phyloP scores from a whole-genome alignment of 2,888 invertebrate species.

The Dendrolimus pini region DNA sequence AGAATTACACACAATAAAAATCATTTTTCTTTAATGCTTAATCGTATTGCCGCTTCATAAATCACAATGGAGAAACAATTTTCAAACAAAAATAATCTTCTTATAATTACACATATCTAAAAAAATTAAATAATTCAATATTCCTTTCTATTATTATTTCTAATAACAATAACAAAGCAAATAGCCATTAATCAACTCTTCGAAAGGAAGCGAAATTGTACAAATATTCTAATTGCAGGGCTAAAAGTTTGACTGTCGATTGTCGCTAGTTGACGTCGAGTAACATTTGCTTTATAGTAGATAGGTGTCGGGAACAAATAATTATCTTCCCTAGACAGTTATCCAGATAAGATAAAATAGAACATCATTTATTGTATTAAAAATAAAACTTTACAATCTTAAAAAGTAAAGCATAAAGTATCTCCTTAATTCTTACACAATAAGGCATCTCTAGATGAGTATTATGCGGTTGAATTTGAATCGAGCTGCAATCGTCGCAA shows the following conservation, averaged over 20 bases:
- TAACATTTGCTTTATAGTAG: neutral
- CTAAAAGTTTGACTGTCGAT: neutral
- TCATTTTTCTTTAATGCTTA: conserved; percentile 50
- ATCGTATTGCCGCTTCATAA: conserved; percentile 68
- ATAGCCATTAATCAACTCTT: conserved; percentile 23
- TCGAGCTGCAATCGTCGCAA: too few species aligned
- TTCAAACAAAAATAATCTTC: conserved; percentile 56
- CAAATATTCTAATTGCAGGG: neutral
- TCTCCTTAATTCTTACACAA: too few species aligned
- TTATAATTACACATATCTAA: conserved; percentile 37
- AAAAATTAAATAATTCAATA: conserved; percentile 47
- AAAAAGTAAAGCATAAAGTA: too few species aligned
- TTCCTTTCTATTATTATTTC: conserved; percentile 43
- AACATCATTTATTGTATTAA: too few species aligned
- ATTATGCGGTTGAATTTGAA: too few species aligned
- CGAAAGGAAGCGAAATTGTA: conserved; percentile 17
- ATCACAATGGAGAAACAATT: conserved; percentile 70
- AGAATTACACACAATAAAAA: conserved; percentile 15
- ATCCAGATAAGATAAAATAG: too few species aligned
- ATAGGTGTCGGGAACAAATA: too few species aligned
- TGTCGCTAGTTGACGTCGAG: neutral
- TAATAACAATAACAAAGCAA: conserved; percentile 69
- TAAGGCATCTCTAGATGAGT: too few species aligned
- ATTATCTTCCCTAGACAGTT: too few species aligned
- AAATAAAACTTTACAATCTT: too few species aligned